Evolutionary conservation across 2,888 invertebrate species (phyloP).

Genomic region (Hyalella azteca): DNA sequence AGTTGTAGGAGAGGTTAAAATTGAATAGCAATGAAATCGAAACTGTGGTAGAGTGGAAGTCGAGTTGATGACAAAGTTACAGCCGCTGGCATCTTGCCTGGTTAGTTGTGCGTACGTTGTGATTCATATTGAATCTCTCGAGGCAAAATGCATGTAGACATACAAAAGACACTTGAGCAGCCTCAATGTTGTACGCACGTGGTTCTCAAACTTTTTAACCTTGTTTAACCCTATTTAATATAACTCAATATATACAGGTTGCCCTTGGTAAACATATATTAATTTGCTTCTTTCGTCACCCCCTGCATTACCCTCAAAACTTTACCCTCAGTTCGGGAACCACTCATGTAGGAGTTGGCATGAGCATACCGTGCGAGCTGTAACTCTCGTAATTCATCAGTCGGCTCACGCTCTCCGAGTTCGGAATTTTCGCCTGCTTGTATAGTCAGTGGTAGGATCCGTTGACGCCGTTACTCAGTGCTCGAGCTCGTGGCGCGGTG

Average conservation of each 20-base stretch:
- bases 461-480: neutral
- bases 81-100: too few species aligned
- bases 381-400: neutral
- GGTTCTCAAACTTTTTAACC: too few species aligned
- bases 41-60: neutral
- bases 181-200: neutral
- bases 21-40: neutral
- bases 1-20: too few species aligned
- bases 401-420: neutral
- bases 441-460: constrained; percentile 25
- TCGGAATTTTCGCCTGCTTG: neutral
- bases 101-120: neutral
- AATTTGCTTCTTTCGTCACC: too few species aligned
- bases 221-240: too few species aligned
- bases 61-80: too few species aligned
- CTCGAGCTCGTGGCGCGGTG: neutral
- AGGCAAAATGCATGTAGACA: neutral
- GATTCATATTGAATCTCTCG: constrained; percentile 10
- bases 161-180: neutral
- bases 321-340: too few species aligned
- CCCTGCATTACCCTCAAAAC: too few species aligned
- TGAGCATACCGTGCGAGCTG: neutral
- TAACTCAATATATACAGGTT: too few species aligned
- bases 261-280: too few species aligned
- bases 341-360: too few species aligned